These are phyloP conservation scores for Pristionchus pacificus DNA, from an alignment of 1,140 invertebrate species.

Conservation along the genomic window DNA sequence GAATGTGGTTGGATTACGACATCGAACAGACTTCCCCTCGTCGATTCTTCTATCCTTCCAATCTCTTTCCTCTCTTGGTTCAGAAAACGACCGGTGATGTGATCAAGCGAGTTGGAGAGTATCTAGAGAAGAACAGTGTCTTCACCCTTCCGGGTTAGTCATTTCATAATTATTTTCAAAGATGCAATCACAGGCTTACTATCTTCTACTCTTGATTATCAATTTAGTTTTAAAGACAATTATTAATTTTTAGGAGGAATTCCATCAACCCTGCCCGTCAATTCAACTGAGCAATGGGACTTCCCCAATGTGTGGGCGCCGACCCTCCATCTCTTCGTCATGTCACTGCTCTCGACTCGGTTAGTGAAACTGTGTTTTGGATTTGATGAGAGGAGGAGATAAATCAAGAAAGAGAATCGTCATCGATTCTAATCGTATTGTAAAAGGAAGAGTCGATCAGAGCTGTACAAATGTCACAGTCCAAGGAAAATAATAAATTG, in stretches of 20 bases:
- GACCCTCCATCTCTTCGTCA: slow-evolving; percentile 19
- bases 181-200: too few relatives aligned
- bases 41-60: slow-evolving; percentile 72
- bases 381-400: too few relatives aligned
- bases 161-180: too few relatives aligned
- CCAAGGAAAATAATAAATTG: background rate
- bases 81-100: slow-evolving; percentile 62
- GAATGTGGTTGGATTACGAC: slow-evolving; percentile 81
- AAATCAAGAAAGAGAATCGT: slow-evolving; percentile 2
- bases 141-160: slow-evolving; percentile 32
- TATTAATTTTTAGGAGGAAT: slow-evolving; percentile 15
- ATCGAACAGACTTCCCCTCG: slow-evolving; percentile 64
- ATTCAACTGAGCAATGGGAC: slow-evolving; percentile 58
- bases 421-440: background rate
- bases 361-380: too few relatives aligned
- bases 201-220: too few relatives aligned
- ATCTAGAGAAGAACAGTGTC: slow-evolving; percentile 24
- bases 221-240: slow-evolving; percentile 11
- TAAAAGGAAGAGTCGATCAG: too few relatives aligned
- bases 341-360: background rate
- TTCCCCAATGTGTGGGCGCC: slow-evolving; percentile 57
- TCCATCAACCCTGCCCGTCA: slow-evolving; percentile 44
- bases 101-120: slow-evolving; percentile 15
- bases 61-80: slow-evolving; percentile 74
- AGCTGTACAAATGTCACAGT: too few relatives aligned